These are phyloP conservation scores for Falco peregrinus DNA, from an alignment of 2,797 vertebrate species.

Conservation along the genomic window DNA sequence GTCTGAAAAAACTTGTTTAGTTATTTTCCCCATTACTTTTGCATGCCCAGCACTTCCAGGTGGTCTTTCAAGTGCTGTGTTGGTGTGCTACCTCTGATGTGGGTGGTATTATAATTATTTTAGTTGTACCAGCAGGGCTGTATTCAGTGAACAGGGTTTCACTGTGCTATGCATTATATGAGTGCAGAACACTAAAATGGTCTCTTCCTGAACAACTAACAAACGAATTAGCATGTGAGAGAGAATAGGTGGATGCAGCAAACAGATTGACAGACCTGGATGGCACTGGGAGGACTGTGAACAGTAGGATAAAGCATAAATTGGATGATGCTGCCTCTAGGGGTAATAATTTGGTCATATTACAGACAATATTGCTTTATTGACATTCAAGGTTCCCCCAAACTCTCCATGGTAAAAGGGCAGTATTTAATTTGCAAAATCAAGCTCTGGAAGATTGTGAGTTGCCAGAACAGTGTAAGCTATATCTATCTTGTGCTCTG, in stretches of 20 bases:
- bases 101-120: slow-evolving; percentile 31
- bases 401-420: not conserved
- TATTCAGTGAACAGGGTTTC: not conserved
- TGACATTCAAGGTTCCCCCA: not conserved
- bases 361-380: not conserved
- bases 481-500: not conserved
- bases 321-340: not conserved
- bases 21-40: not conserved
- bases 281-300: not conserved
- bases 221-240: not conserved
- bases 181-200: not conserved
- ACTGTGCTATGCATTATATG: not conserved
- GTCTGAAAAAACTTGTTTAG: not conserved
- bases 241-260: not conserved
- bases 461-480: not conserved
- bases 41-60: not conserved
- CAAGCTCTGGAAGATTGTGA: not conserved
- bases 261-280: not conserved
- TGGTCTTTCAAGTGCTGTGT: not conserved
- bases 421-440: not conserved
- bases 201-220: not conserved
- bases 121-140: not conserved
- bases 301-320: not conserved
- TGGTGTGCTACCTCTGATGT: not conserved
- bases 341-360: not conserved